phyloP scores from a whole-genome alignment of 2,888 invertebrate genomes.

The Oeneis ivallda region DNA sequence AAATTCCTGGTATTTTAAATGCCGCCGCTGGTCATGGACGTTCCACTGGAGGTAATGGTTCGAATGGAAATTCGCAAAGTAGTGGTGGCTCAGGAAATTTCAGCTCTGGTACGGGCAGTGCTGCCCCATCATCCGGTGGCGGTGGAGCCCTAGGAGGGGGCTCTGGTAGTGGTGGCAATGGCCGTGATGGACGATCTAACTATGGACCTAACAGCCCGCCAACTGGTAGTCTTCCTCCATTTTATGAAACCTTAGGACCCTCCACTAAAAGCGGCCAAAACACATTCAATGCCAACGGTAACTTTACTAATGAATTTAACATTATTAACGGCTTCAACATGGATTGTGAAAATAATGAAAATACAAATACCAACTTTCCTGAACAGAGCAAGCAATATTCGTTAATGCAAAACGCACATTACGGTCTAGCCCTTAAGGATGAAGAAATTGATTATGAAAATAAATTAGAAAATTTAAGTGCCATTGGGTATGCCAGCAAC shows the following conservation, averaged over 20 bases:
- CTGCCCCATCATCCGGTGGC: constrained; percentile 82
- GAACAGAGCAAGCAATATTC: constrained; percentile 88
- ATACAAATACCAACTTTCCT: constrained; percentile 65
- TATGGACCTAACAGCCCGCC: constrained; percentile 94
- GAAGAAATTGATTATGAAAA: constrained; percentile 90
- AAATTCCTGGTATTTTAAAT: constrained; percentile 84
- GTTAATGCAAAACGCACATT: constrained; percentile 90
- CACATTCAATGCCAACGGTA: constrained; percentile 85
- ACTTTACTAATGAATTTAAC: constrained; percentile 85
- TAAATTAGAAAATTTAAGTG: constrained; percentile 87
- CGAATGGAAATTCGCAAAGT: constrained; percentile 77
- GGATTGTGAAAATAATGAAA: constrained; percentile 89
- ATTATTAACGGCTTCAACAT: constrained; percentile 87
- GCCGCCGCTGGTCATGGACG: constrained; percentile 92
- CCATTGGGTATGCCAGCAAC: constrained; percentile 81
- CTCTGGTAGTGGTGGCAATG: constrained; percentile 89
- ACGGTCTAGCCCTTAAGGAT: constrained; percentile 89
- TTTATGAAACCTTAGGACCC: constrained; percentile 88
- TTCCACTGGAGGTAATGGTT: constrained; percentile 82
- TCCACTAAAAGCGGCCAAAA: constrained; percentile 88
- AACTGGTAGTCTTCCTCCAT: constrained; percentile 93
- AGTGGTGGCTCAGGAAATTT: constrained; percentile 76
- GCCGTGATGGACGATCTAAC: constrained; percentile 91
- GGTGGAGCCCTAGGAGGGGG: constrained; percentile 85
- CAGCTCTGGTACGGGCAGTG: constrained; percentile 79